Conservation (phyloP, 1,140 invertebrate species). For the Dysdera silvatica region DNA sequence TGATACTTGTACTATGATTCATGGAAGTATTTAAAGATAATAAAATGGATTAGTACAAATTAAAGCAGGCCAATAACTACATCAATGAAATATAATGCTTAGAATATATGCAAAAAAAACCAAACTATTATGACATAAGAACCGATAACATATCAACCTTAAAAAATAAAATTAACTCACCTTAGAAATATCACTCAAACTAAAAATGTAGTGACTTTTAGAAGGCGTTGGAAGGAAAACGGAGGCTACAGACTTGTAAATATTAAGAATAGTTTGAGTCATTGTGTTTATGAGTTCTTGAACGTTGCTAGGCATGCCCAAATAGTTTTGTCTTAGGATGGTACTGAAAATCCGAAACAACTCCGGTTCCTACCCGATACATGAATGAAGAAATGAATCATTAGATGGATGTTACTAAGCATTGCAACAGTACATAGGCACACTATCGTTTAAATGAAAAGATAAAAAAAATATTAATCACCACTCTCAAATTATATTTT, state of each 20-base stretch:
- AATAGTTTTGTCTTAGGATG: slow-evolving; percentile 69
- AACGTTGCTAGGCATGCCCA: slow-evolving; percentile 66
- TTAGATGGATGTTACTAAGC: not conserved
- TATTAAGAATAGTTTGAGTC: slow-evolving; percentile 59
- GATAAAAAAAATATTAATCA: too few relatives aligned
- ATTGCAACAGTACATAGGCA: too few relatives aligned
- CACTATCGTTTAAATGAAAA: too few relatives aligned
- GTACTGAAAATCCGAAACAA: slow-evolving; percentile 70
- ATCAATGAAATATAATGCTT: too few relatives aligned
- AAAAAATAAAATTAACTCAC: too few relatives aligned
- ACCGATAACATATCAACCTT: too few relatives aligned
- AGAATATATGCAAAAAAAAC: slow-evolving; percentile 2
- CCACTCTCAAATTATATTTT: too few relatives aligned
- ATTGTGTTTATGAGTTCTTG: slow-evolving; percentile 54
- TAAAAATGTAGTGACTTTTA: slow-evolving; percentile 83
- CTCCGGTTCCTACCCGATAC: slow-evolving; percentile 53
- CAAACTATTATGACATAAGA: slow-evolving; percentile 8
- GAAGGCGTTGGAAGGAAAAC: slow-evolving; percentile 73
- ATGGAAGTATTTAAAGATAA: too few relatives aligned
- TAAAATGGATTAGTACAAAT: too few relatives aligned
- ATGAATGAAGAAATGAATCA: not conserved
- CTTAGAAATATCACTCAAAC: slow-evolving; percentile 75
- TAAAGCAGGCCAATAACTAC: too few relatives aligned
- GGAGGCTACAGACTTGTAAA: slow-evolving; percentile 60
- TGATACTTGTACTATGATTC: too few relatives aligned